Base-by-base conservation (phyloP, 2,888 invertebrate genomes). In the Yponomeuta evonymella region DNA sequence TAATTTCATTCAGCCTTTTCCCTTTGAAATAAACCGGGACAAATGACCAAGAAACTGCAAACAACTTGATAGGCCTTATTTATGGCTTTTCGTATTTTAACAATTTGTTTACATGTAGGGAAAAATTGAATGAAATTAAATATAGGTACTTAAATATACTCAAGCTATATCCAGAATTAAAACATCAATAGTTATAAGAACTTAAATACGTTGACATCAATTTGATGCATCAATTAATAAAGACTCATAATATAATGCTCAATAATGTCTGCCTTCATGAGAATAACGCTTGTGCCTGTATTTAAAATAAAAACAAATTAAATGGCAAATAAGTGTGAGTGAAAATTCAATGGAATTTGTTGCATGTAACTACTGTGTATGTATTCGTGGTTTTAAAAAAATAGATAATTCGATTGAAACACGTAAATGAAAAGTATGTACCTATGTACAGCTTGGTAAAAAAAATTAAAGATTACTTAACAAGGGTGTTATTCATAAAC, bases 231-330 rank as follows among this genome's bases (percentile, higher is more conserved):
- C 2, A 51, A 51, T 12, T 51, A 51, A 51, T 8, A 12, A 67
- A 4, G 2, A 67, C 67, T 43, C 36, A 67, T 36, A 67, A n/a
- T 6, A 2, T 62, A 58, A 79, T 83, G 87, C 85, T 88, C 85
- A 85, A 86, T 48, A 78, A 73, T 65, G 74, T 72, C 36, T 72
- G 82, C 84, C 86, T 87, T 87, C n/a, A 81, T 84, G 81, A 67
- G 58, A 3, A 84, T 78, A 84, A 87, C 83, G 90, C 90, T 89
- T 90, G 90, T 89, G 89, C 88, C 88, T 89, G 84, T 80, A 79
- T 83, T 70, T 33, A 43, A 72, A 29, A 65, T 67, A 73, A 72
- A 81, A 63, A 58, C 62, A 48, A 11, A 43, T 43, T 43, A 8
- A 43, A n/a, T n/a, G n/a, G n/a, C n/a, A n/a, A n/a, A 62, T 63